Conservation (phyloP, 2,888 invertebrate species). For the Drosophila nr. perissopoda region DNA sequence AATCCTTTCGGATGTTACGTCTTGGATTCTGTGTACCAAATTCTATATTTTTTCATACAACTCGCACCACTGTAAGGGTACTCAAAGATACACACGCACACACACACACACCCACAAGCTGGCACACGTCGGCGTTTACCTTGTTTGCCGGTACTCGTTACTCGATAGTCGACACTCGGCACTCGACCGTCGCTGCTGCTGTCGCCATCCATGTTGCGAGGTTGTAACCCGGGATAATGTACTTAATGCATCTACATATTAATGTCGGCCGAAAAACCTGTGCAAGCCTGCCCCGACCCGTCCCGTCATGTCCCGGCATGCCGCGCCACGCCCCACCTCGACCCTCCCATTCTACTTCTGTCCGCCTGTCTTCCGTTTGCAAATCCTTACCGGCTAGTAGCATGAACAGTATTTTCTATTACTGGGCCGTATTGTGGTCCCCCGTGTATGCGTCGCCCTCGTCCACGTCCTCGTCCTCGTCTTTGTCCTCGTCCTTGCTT, state of each 20-base stretch:
- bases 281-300: slow-evolving; percentile 38
- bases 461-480: background rate
- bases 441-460: slow-evolving; percentile 55
- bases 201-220: slow-evolving; percentile 63
- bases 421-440: slow-evolving; percentile 59
- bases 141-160: slow-evolving; percentile 57
- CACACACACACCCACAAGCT: background rate
- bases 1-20: background rate
- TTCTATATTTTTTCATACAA: background rate
- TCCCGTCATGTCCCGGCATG: background rate
- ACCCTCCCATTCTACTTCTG: background rate
- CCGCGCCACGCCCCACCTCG: background rate
- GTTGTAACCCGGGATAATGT: slow-evolving; percentile 85
- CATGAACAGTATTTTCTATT: slow-evolving; percentile 76
- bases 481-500: slow-evolving; percentile 37
- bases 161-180: slow-evolving; percentile 6
- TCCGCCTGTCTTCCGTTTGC: slow-evolving; percentile 3
- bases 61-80: slow-evolving; percentile 41
- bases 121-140: slow-evolving; percentile 53
- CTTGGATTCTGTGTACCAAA: background rate
- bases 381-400: slow-evolving; percentile 58
- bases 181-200: slow-evolving; percentile 26
- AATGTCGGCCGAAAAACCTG: slow-evolving; percentile 78
- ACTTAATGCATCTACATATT: slow-evolving; percentile 83
- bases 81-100: background rate